phyloP scores from a whole-genome alignment of 2,888 invertebrate species.

The Dryobotodes eremita region DNA sequence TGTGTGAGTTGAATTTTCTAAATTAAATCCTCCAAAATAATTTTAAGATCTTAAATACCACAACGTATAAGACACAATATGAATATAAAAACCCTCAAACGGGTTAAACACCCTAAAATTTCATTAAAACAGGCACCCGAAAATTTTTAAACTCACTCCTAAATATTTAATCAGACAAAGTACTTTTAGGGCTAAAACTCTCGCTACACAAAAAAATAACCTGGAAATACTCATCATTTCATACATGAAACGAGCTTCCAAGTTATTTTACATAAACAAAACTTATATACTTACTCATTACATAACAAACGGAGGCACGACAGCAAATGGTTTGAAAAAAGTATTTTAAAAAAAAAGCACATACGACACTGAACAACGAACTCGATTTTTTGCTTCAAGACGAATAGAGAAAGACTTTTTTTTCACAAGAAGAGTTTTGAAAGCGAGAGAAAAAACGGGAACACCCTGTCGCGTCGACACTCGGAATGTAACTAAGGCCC shows the following conservation, averaged over 20 bases:
- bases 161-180: conserved; percentile 57
- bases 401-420: conserved; percentile 65
- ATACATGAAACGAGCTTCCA: conserved; percentile 33
- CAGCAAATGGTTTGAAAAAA: conserved; percentile 31
- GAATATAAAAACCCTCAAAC: background rate
- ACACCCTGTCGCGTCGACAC: conserved; percentile 62
- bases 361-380: conserved; percentile 51
- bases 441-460: conserved; percentile 63
- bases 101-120: conserved; percentile 9
- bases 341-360: conserved; percentile 41
- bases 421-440: conserved; percentile 70
- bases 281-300: conserved; percentile 69
- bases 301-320: conserved; percentile 63
- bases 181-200: conserved; percentile 49
- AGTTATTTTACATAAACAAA: conserved; percentile 62
- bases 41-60: background rate
- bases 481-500: conserved; percentile 69
- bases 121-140: conserved; percentile 31
- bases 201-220: conserved; percentile 37
- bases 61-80: background rate
- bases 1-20: background rate
- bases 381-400: conserved; percentile 52
- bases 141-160: conserved; percentile 11
- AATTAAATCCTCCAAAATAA: background rate
- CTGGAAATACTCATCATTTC: conserved; percentile 26